Evolutionary conservation across 1,140 invertebrate genomes (phyloP).

Genomic region (Cyclargus thomasi): DNA sequence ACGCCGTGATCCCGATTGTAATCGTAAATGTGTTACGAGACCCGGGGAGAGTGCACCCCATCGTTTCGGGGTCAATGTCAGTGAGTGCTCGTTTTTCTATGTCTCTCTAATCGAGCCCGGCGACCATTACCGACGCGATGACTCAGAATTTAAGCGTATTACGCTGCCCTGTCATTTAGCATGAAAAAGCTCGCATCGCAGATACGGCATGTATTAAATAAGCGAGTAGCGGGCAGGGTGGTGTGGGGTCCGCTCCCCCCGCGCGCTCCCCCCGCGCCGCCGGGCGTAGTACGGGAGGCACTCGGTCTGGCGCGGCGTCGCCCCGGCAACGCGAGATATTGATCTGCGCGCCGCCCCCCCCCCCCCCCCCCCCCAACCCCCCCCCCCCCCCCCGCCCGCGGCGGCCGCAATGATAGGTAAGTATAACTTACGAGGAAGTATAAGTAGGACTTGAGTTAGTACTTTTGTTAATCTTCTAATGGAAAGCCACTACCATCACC

Average conservation of each 20-base stretch:
- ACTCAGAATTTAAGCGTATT: slow-evolving; percentile 50
- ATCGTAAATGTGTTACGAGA: slow-evolving; percentile 17
- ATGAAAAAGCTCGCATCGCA: slow-evolving; percentile 68
- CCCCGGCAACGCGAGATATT: slow-evolving; percentile 70
- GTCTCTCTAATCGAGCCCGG: slow-evolving; percentile 21
- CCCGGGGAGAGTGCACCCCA: slow-evolving; percentile 22
- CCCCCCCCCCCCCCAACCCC: too few species aligned
- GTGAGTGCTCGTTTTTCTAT: slow-evolving; percentile 23
- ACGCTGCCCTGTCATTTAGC: slow-evolving; percentile 66
- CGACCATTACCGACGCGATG: slow-evolving; percentile 40
- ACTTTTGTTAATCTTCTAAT: too few species aligned
- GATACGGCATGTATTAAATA: slow-evolving; percentile 73
- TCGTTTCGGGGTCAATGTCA: slow-evolving; percentile 57
- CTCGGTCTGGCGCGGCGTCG: slow-evolving; percentile 70
- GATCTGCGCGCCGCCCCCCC: slow-evolving; percentile 50
- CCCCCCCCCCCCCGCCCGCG: too few species aligned
- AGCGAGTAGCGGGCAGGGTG: slow-evolving; percentile 60
- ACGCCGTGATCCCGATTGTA: slow-evolving; percentile 12
- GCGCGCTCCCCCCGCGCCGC: neutral
- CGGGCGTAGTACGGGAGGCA: slow-evolving; percentile 63
- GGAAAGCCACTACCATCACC: too few species aligned
- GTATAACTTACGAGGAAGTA: too few species aligned
- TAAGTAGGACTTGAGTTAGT: too few species aligned
- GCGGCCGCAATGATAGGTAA: too few species aligned
- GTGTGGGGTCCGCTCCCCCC: slow-evolving; percentile 19